Conservation (phyloP, 2,797 vertebrate genomes). For the Allobates femoralis region DNA sequence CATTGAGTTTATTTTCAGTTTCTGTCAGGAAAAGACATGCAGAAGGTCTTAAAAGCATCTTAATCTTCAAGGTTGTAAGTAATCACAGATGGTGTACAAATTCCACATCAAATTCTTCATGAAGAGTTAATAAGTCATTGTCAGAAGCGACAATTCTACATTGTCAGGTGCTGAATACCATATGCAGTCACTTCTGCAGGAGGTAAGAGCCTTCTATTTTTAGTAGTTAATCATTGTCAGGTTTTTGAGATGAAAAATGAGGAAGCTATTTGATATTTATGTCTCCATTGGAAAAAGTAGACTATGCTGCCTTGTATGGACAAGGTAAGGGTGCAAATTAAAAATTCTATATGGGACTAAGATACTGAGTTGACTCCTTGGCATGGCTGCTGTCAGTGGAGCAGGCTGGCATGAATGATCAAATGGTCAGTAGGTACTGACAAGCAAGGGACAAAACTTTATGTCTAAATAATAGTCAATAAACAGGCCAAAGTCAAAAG, state of each 20-base stretch:
- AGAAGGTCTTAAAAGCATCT: constrained; percentile 33
- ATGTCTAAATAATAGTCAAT: too few species aligned
- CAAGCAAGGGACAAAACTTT: too few species aligned
- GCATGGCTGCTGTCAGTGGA: too few species aligned
- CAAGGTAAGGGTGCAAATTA: background rate
- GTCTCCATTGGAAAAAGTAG: background rate
- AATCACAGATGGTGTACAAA: constrained; percentile 29
- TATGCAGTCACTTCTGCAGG: background rate
- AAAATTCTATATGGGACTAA: background rate
- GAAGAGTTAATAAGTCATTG: constrained; percentile 46
- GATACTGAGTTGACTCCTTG: background rate
- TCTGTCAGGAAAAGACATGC: background rate
- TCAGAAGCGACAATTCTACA: constrained; percentile 32
- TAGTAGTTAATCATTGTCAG: constrained; percentile 4
- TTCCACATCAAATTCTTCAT: constrained; percentile 14
- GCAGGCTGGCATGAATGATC: too few species aligned
- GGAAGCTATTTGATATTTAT: constrained; percentile 32
- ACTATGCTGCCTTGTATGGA: background rate
- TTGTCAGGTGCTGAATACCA: constrained; percentile 23
- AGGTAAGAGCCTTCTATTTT: constrained; percentile 8
- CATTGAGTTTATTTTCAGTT: constrained; percentile 35
- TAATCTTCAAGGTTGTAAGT: constrained; percentile 38
- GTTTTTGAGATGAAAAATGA: background rate
- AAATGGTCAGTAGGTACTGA: too few species aligned
- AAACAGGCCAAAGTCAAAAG: too few species aligned